A percentile compares a stretch with the other conserved stretches of the same genome.
Conservation (phyloP, 2,888 invertebrate genomes). For the Oconnorella tubifera region DNA sequence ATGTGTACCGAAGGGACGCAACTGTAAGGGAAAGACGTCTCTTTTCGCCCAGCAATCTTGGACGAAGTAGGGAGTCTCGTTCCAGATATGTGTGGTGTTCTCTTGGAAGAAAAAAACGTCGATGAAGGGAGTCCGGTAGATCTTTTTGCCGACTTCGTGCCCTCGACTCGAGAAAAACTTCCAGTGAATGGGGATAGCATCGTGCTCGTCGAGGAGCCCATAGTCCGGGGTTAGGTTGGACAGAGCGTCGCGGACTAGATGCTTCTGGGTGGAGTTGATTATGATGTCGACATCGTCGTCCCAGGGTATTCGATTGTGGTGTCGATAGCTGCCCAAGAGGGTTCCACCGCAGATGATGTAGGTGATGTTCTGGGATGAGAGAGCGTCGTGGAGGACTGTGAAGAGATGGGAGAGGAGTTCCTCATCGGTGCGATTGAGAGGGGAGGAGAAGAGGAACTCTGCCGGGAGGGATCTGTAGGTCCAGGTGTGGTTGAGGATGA, state of each 20-base stretch:
- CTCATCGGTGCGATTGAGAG: background rate
- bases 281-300: slow-evolving; percentile 42
- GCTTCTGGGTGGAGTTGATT: slow-evolving; percentile 34
- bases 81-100: slow-evolving; percentile 39
- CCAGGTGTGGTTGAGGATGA: too few species aligned
- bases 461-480: too few species aligned
- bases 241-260: background rate
- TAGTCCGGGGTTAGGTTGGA: background rate
- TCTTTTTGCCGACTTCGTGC: slow-evolving; percentile 27
- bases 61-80: slow-evolving; percentile 21
- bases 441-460: background rate
- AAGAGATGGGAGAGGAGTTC: background rate
- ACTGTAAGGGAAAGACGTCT: slow-evolving; percentile 30
- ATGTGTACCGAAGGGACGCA: slow-evolving; percentile 30
- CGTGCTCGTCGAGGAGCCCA: slow-evolving; percentile 10
- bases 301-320: slow-evolving; percentile 40
- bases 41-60: slow-evolving; percentile 19
- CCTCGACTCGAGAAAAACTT: slow-evolving; percentile 37
- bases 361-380: slow-evolving; percentile 20
- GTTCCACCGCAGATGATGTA: slow-evolving; percentile 38
- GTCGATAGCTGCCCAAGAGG: slow-evolving; percentile 39
- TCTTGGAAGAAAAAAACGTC: slow-evolving; percentile 42
- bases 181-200: slow-evolving; percentile 30
- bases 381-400: slow-evolving; percentile 14
- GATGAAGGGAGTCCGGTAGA: slow-evolving; percentile 41